Evolutionary conservation across 2,797 vertebrate species (phyloP).

Genomic region (Lepidocolaptes lacrymiger): DNA sequence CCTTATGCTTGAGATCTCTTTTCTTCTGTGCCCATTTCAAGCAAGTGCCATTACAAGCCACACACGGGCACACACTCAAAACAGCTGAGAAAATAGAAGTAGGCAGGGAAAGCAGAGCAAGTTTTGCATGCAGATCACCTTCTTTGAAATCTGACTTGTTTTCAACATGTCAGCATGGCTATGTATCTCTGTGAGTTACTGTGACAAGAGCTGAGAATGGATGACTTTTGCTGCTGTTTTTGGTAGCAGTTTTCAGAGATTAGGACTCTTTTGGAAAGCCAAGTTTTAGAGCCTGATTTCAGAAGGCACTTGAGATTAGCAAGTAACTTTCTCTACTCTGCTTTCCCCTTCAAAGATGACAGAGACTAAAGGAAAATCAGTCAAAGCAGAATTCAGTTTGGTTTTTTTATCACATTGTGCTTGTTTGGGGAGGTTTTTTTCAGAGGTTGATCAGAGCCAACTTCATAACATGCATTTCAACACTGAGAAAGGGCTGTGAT

Average conservation of each 20-base stretch:
- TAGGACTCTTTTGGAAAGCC: background rate
- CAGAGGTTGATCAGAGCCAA: background rate
- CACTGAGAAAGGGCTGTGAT: background rate
- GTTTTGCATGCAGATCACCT: background rate
- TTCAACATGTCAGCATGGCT: background rate
- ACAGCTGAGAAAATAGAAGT: background rate
- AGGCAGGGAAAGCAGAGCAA: background rate
- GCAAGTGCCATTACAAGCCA: background rate
- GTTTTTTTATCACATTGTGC: background rate
- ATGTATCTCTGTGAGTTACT: background rate
- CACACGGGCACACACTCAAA: background rate
- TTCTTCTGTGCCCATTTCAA: background rate
- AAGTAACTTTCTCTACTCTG: background rate
- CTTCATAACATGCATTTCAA: background rate
- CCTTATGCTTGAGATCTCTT: background rate
- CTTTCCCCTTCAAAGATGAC: background rate
- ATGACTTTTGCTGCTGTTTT: background rate
- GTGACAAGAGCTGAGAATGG: background rate
- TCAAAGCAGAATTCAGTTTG: background rate
- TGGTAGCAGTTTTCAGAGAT: slow-evolving; percentile 1
- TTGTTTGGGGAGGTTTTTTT: background rate
- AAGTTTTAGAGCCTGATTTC: background rate
- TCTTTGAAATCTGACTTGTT: background rate
- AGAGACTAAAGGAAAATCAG: background rate
- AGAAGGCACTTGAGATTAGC: background rate